Conservation (phyloP, 2,113 vertebrate genomes). For the Nanorana parkeri region DNA sequence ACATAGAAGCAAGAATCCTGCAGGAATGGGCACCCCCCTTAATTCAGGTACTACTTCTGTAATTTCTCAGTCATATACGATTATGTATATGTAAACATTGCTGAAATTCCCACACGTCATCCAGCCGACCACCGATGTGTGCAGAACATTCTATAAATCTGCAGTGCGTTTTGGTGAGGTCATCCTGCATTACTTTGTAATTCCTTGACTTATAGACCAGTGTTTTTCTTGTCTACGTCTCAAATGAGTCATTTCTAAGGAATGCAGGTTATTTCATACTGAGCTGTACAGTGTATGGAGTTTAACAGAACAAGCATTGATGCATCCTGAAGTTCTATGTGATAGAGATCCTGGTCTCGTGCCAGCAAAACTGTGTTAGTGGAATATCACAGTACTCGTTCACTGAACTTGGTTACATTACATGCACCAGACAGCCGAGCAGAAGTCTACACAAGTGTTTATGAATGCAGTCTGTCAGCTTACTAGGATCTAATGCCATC, state of each 20-base stretch:
- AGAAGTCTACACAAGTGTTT: too few species aligned
- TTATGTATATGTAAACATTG: constrained; percentile 17
- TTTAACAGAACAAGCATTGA: background rate
- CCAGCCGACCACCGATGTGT: background rate
- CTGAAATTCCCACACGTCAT: background rate
- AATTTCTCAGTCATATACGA: background rate
- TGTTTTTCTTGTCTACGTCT: background rate
- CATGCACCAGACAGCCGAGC: too few species aligned
- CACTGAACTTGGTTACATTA: too few species aligned
- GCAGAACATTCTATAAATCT: constrained; percentile 2
- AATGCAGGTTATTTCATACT: constrained; percentile 31
- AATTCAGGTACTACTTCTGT: background rate
- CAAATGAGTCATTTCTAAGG: constrained; percentile 26
- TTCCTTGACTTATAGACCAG: background rate
- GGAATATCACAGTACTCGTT: too few species aligned
- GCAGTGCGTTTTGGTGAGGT: constrained; percentile 13
- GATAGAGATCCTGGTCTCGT: too few species aligned
- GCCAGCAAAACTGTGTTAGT: too few species aligned
- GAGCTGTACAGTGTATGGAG: background rate
- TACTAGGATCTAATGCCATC: too few species aligned
- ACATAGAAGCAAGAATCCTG: too few species aligned
- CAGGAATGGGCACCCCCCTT: too few species aligned
- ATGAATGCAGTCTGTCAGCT: too few species aligned
- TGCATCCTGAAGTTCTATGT: background rate
- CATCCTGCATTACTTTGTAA: background rate